Percentiles rank a stretch among this genome's conserved stretches.
Conservation (phyloP, 2,888 invertebrate species). For the Noctua pronuba region DNA sequence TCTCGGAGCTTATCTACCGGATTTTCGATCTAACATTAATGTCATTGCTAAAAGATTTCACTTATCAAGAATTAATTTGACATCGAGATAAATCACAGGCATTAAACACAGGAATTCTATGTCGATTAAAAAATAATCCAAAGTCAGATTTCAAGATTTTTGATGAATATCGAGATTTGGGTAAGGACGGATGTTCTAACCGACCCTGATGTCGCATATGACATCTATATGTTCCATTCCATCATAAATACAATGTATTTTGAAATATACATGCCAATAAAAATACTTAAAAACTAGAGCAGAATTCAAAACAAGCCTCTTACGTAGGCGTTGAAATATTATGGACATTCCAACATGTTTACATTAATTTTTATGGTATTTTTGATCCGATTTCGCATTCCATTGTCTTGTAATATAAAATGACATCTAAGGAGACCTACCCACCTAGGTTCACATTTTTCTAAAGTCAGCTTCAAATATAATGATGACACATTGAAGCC, state of each 20-base stretch:
- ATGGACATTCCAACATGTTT: conserved; percentile 72
- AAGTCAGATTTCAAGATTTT: conserved; percentile 37
- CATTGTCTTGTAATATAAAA: conserved; percentile 52
- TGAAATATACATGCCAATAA: conserved; percentile 58
- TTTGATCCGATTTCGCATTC: conserved; percentile 54
- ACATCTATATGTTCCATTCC: conserved; percentile 59
- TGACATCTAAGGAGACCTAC: conserved; percentile 53
- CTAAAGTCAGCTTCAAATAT: conserved; percentile 53
- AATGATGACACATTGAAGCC: conserved; percentile 54
- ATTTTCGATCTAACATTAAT: conserved; percentile 61
- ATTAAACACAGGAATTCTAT: conserved; percentile 33
- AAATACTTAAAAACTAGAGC: conserved; percentile 76
- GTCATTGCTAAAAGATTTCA: conserved; percentile 64
- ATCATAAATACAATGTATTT: conserved; percentile 32
- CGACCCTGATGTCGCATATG: conserved; percentile 63
- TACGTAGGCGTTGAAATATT: conserved; percentile 73
- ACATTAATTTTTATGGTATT: conserved; percentile 61
- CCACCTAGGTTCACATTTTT: conserved; percentile 57
- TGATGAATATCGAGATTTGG: conserved; percentile 28
- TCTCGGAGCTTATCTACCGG: conserved; percentile 46
- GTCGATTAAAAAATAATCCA: conserved; percentile 28
- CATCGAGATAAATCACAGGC: conserved; percentile 58
- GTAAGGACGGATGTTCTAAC: conserved; percentile 42
- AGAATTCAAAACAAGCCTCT: conserved; percentile 76
- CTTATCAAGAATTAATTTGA: conserved; percentile 69